These are phyloP conservation scores for Ceyx margarethae DNA, from an alignment of 2,113 vertebrate species.

Conservation along the genomic window DNA sequence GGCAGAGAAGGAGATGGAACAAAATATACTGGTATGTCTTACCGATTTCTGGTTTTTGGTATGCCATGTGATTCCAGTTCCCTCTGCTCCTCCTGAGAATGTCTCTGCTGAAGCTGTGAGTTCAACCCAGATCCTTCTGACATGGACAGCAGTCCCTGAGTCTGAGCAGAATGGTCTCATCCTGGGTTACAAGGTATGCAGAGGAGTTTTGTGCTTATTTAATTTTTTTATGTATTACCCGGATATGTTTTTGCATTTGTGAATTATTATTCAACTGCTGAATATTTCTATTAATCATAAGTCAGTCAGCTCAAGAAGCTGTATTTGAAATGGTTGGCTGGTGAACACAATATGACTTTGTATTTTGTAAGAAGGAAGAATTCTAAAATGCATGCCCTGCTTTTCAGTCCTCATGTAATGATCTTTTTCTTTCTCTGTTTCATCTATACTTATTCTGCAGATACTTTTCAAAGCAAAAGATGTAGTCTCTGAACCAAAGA, in stretches of 20 bases:
- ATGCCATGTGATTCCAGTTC: slow-evolving; percentile 74
- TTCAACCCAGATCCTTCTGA: slow-evolving; percentile 90
- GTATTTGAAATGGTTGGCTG: neutral
- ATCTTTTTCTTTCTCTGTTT: neutral
- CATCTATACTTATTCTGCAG: slow-evolving; percentile 48
- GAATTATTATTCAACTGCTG: neutral
- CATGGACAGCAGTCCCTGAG: slow-evolving; percentile 84
- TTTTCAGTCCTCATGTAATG: neutral
- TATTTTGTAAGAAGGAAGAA: neutral
- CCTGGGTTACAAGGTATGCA: slow-evolving; percentile 90
- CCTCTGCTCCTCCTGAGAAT: slow-evolving; percentile 88
- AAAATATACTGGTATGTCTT: neutral
- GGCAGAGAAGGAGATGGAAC: neutral
- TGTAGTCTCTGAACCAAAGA: slow-evolving; percentile 72
- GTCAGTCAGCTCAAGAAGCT: neutral
- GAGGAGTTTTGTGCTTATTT: neutral
- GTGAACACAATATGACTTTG: neutral
- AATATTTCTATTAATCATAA: neutral
- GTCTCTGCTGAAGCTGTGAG: slow-evolving; percentile 90
- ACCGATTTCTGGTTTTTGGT: neutral
- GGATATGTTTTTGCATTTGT: neutral
- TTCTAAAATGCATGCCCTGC: neutral
- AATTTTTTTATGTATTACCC: neutral
- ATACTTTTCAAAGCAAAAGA: slow-evolving; percentile 82
- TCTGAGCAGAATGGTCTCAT: slow-evolving; percentile 89